These are phyloP conservation scores for Isurus oxyrinchus DNA, from an alignment of 2,113 vertebrate genomes.

Conservation along the genomic window DNA sequence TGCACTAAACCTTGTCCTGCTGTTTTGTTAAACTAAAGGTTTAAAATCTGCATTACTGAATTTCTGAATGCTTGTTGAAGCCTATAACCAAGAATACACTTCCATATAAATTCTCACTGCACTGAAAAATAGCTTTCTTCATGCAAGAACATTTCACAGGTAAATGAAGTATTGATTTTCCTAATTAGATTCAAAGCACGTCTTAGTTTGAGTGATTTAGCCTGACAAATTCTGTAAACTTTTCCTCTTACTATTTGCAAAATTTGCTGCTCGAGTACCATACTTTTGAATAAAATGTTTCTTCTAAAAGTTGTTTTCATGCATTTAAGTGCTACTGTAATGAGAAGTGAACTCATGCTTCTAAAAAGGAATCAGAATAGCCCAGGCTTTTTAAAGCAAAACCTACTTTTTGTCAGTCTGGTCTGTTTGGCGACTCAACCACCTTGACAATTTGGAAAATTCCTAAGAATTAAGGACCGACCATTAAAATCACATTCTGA, in stretches of 20 bases:
- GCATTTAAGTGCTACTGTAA: not conserved
- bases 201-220: not conserved
- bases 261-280: not conserved
- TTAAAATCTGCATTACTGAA: not conserved
- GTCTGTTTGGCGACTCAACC: not conserved
- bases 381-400: not conserved
- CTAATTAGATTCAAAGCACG: not conserved
- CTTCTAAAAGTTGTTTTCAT: not conserved
- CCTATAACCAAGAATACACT: not conserved
- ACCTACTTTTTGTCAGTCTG: not conserved
- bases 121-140: not conserved
- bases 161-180: not conserved
- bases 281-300: not conserved
- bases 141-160: not conserved
- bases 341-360: not conserved
- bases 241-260: not conserved
- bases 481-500: not conserved
- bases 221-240: not conserved
- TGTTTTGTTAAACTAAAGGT: not conserved
- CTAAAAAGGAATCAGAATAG: not conserved
- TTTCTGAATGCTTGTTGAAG: not conserved
- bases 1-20: not conserved
- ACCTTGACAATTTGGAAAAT: not conserved
- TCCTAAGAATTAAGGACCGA: not conserved
- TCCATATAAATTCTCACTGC: not conserved